Percentiles rank a stretch among this genome's conserved stretches.
phyloP scores from a whole-genome alignment of 2,113 vertebrate genomes.

The Alexandromys fortis region DNA sequence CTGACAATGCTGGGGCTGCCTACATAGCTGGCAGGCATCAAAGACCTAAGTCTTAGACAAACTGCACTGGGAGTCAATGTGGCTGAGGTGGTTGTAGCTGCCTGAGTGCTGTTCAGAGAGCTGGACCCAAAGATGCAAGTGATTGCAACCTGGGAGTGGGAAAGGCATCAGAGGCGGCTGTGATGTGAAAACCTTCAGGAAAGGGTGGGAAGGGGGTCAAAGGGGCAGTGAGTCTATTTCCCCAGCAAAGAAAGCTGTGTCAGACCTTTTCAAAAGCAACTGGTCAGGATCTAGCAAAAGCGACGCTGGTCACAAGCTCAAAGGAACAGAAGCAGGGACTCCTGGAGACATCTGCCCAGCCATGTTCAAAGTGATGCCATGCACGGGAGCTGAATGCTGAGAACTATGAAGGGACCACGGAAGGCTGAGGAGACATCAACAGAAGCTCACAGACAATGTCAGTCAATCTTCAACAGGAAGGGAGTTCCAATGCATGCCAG shows the following conservation, averaged over 20 bases:
- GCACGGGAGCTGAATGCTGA: not conserved
- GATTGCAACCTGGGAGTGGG: slow-evolving; percentile 67
- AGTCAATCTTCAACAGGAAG: not conserved
- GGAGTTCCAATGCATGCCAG: too few species aligned
- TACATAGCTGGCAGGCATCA: not conserved
- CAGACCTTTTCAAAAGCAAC: not conserved
- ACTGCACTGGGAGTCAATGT: slow-evolving; percentile 63
- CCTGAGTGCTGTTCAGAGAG: slow-evolving; percentile 58
- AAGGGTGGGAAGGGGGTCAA: not conserved
- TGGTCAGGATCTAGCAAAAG: not conserved
- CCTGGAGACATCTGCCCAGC: not conserved
- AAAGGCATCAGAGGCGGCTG: slow-evolving; percentile 51
- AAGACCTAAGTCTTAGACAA: not conserved
- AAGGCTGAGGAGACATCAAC: not conserved
- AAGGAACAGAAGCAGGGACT: not conserved
- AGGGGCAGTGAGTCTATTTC: not conserved
- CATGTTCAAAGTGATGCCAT: not conserved
- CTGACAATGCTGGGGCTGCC: not conserved
- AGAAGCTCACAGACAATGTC: not conserved
- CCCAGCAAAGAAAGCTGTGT: not conserved
- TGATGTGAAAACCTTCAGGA: slow-evolving; percentile 75
- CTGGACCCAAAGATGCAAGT: slow-evolving; percentile 66
- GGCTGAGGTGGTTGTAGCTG: slow-evolving; percentile 37
- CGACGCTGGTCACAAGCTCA: not conserved
- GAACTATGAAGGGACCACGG: not conserved